Percentiles rank a stretch among this genome's conserved stretches.
These are phyloP conservation scores for Gymnothorax javanicus DNA, from an alignment of 2,797 vertebrate species.

Conservation along the genomic window DNA sequence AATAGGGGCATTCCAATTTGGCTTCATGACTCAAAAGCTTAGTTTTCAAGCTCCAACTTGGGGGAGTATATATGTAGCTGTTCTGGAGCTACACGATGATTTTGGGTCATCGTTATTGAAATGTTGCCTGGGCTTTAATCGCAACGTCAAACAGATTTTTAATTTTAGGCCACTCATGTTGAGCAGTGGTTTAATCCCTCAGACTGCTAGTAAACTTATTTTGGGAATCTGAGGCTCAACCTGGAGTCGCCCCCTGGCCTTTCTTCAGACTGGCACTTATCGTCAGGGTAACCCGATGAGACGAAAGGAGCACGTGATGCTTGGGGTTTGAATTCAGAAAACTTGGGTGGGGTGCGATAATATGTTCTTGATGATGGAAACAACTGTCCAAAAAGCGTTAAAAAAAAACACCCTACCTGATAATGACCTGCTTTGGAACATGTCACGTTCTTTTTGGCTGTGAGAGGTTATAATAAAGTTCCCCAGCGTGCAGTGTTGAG, in stretches of 20 bases:
- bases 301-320: background rate
- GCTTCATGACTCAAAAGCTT: background rate
- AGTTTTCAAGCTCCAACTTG: background rate
- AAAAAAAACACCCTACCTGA: background rate
- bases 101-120: background rate
- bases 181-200: background rate
- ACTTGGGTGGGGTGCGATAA: background rate
- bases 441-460: background rate
- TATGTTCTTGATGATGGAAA: background rate
- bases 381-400: background rate
- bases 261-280: slow-evolving; percentile 4
- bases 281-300: slow-evolving; percentile 9
- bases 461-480: background rate
- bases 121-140: background rate
- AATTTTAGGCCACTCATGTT: background rate
- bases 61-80: background rate
- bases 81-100: background rate
- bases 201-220: background rate
- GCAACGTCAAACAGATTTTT: background rate
- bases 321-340: background rate
- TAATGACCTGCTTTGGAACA: background rate
- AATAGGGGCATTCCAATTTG: background rate
- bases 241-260: background rate
- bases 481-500: background rate
- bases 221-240: background rate